phyloP scores from a whole-genome alignment of 2,797 vertebrate genomes.

The Acrossocheilus fasciatus region DNA sequence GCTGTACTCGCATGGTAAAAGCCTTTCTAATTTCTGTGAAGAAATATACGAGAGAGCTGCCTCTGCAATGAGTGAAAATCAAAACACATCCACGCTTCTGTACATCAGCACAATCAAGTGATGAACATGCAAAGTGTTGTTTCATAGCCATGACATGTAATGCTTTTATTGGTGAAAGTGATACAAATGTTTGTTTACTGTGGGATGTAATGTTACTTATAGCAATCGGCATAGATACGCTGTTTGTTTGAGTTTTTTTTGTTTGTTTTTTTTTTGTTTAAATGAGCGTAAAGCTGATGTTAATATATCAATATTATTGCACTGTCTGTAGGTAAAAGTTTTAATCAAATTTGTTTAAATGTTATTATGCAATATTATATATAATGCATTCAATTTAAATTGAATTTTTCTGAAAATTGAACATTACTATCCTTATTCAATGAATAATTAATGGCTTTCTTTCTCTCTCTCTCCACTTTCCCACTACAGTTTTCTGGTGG shows the following conservation, averaged over 20 bases:
- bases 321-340: neutral
- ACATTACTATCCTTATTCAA: neutral
- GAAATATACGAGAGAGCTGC: conserved; percentile 66
- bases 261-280: neutral
- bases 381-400: neutral
- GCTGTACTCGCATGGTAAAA: conserved; percentile 71
- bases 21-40: conserved; percentile 75
- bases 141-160: neutral
- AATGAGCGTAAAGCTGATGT: no score
- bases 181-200: neutral
- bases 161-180: neutral
- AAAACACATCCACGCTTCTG: conserved; percentile 9
- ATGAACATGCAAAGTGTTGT: neutral
- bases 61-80: conserved; percentile 45
- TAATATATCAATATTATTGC: neutral
- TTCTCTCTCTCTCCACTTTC: neutral
- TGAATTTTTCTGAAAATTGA: neutral
- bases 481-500: neutral
- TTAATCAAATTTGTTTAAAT: neutral
- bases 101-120: neutral
- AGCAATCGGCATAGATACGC: neutral
- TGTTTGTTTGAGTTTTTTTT: neutral
- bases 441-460: neutral
- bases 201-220: neutral
- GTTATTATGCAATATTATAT: neutral